Percentiles rank a stretch among this genome's conserved stretches.
Evolutionary conservation across 1,140 invertebrate genomes (phyloP).

Genomic region (Zeugodacus cucurbitae): DNA sequence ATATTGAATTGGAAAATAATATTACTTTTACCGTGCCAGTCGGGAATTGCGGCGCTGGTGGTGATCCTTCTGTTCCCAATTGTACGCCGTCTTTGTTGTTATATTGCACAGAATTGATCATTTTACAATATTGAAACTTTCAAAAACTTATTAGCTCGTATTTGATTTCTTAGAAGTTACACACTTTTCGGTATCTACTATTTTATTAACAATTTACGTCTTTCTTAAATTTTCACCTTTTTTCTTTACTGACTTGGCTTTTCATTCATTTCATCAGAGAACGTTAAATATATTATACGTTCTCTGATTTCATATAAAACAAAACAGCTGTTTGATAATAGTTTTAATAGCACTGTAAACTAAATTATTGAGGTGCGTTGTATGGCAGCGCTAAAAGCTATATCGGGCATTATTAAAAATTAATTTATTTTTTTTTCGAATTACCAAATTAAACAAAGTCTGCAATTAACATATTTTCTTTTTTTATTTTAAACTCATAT

Average conservation of each 20-base stretch:
- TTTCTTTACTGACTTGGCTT: background rate
- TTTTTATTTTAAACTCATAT: no score
- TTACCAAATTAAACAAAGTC: no score
- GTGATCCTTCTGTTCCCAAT: background rate
- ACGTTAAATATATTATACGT: no score
- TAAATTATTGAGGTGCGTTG: background rate
- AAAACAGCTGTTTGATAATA: background rate
- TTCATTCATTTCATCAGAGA: background rate
- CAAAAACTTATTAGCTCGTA: background rate
- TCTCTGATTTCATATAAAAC: background rate
- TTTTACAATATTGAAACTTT: background rate
- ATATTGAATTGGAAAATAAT: no score
- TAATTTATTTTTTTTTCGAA: no score
- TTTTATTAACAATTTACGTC: conserved; percentile 11
- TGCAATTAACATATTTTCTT: no score
- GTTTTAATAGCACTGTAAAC: background rate
- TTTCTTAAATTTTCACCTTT: background rate
- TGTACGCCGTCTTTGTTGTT: background rate
- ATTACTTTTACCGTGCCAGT: background rate
- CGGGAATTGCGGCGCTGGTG: background rate
- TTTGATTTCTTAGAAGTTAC: background rate
- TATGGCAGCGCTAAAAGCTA: background rate
- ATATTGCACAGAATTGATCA: background rate
- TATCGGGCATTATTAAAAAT: no score
- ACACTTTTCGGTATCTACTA: background rate